These are phyloP conservation scores for Sebastes matsubarae DNA, from an alignment of 2,797 vertebrate species.

Conservation along the genomic window DNA sequence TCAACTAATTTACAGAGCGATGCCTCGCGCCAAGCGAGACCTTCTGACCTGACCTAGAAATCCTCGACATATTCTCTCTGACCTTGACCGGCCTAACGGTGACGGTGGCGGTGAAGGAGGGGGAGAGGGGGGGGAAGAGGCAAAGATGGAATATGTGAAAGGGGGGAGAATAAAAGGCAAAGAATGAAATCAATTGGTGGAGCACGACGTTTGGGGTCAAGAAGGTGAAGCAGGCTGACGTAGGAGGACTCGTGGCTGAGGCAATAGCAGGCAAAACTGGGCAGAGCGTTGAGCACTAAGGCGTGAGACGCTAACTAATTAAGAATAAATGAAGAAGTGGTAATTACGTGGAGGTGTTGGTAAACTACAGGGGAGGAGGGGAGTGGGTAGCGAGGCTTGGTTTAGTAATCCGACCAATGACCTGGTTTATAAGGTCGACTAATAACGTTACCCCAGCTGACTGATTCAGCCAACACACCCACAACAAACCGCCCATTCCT, in stretches of 20 bases:
- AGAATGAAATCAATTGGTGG: constrained; percentile 12
- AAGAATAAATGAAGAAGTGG: constrained; percentile 8
- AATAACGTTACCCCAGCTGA: constrained; percentile 67
- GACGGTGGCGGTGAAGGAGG: background rate
- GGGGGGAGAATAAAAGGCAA: constrained; percentile 1
- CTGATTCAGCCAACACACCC: constrained; percentile 42
- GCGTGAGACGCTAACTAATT: background rate
- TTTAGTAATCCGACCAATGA: constrained; percentile 63
- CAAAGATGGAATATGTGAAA: background rate
- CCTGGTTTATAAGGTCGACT: constrained; percentile 75
- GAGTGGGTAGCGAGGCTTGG: constrained; percentile 19
- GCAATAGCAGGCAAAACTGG: background rate
- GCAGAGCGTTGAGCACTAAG: background rate
- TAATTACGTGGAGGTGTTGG: constrained; percentile 10
- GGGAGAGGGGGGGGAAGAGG: background rate
- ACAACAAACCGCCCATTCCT: constrained; percentile 12
- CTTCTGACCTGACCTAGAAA: constrained; percentile 67
- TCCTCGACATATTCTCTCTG: constrained; percentile 36
- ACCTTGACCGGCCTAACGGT: constrained; percentile 29
- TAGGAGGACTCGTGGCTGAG: background rate
- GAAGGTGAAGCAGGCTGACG: background rate
- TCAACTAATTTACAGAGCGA: constrained; percentile 87
- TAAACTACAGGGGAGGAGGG: background rate
- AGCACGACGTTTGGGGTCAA: background rate
- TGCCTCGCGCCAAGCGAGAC: constrained; percentile 66